Evolutionary conservation across 2,888 invertebrate genomes (phyloP), one percentile per base, ranked within the genome.

Genomic region (Hanleya hanleyi): DNA sequence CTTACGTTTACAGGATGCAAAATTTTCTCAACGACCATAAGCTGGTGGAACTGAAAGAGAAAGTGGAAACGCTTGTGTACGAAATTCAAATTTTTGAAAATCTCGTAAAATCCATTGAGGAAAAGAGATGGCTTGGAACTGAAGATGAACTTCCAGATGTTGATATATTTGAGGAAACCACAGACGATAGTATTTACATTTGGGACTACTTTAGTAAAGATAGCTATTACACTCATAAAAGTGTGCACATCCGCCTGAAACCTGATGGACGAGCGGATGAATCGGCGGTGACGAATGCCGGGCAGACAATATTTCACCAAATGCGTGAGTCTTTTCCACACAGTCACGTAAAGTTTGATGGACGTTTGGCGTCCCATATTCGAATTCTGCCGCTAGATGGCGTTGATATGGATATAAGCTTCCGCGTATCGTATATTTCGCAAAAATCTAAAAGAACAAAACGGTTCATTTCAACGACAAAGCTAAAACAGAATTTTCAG

Each of bases 1-100:
- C 82, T 0, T 94, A 96, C 83, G 95, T 97, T 94, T 95, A 96
- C 91, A 93, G 96, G 74, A 93, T 97, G 71, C 96, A 97, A 90
- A 94, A 95, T 65, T 96, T 96, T 88, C 94, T 97, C 86, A 94
- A 95, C 94, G 95, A 95, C 86, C 83, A 85, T 83, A 41, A 49
- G 26, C 61, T 73, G 18, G 62, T 62, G 36, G 67, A 73, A 35
- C 26, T 84, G 94, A 95, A 81, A 96, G 97, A 91, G 95, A 98
- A n/a, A 96, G 97, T 86, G 93, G 95, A 15, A 38, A 67, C 37
- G 33, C 29, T 32, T n/a, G 41, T 26, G 32, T 41, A 79, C 12
- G 51, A 51, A 22, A 51, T 51, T n/a, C 9, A 22, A 22, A 12
- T 22, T n/a, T n/a, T 51, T 9, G 51, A 51, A 22, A 51, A 22